Evolutionary conservation across 2,113 vertebrate genomes (phyloP), one percentile per base, ranked within the genome.

Genomic region (Heterocephalus glaber): DNA sequence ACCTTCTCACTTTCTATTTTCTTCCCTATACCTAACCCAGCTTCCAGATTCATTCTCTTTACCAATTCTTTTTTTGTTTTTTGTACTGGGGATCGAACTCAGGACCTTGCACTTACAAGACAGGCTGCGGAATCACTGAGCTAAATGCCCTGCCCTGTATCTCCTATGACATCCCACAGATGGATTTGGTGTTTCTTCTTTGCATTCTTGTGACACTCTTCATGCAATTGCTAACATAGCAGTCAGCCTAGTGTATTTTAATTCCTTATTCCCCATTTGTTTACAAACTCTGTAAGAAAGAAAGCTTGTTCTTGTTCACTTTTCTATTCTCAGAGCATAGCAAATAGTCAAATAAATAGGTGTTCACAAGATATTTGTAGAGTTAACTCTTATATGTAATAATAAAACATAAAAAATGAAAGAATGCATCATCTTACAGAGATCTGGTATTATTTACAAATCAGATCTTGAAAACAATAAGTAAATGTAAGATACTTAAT

Each of bases 401-500:
- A 84, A 79, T 88, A 47, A 85, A 72, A 92, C 12, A 68, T 87
- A 80, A 47, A 81, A 91, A 94, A 84, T 80, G 14, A 28, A 72
- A 94, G 17, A 83, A 38, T 41, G 26, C 61, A 7, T 94, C 11
- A 41, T 85, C 88, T 84, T 80, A 49, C 35, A 26, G 8, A 5
- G 30, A 89, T 63, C 79, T 89, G 30, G 24, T 65, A 85, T 85
- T 92, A 84, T 85, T 88, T 72, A 96, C 28, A 24, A 89, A 65
- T 24, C 10, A 41, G 20, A 41, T 65, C 33, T 89, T 33, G 38
- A 88, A 79, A 83, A 91, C 10, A 76, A 14, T 77, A 89, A 89
- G 9, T 38, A 41, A 77, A 33, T 83, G 22, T 1, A 87, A 49
- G 76, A 83, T 83, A 61, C 72, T 79, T 63, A 70, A 61, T 72